Base-by-base conservation (phyloP, 2,113 vertebrate species). In the Corythornis cristatus region DNA sequence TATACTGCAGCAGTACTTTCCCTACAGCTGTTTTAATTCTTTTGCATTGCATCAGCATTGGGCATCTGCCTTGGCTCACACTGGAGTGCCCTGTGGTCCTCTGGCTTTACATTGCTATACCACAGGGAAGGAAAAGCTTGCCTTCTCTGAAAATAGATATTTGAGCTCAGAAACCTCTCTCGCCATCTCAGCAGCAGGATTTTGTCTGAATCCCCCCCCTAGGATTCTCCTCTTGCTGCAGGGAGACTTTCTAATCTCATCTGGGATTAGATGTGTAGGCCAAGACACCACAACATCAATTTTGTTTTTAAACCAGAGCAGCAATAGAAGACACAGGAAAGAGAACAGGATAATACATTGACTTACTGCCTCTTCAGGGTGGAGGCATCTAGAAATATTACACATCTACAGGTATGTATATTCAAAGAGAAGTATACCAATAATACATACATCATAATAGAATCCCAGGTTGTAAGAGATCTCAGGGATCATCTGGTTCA, bases 201-300 rank as follows among this genome's bases (percentile, higher is more conserved):
- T 93, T 40, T 92, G 60, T 25, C 77, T 58, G 77, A 88, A 45
- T 25, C 12, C 37, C 37, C 15, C 17, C 84, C 8, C 8, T 4
- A 31, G 45, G 31, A 43, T 57, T 79, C 64, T 84, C 61, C 70
- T 72, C 18, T 28, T 72, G 58, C 65, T 88, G 83, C 37, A 62
- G 79, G 71, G 54, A 79, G 66, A 82, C 79, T 93, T 94, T 88
- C 46, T 86, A 86, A 58, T 79, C 81, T 64, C 92, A 93, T 31
- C 50, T 82, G 92, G 71, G 74, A 62, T 66, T 86, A 60, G 33
- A 48, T 57, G 65, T 86, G 57, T 31, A 92, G 75, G 53, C 60
- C 64, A 87, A 88, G 26, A 68, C 60, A 87, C 31, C 42, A 71
- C 82, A 78, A 65, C 35, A 46, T 42, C 51, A 67, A 43, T 83